Percentiles rank a stretch among this genome's conserved stretches.
Evolutionary conservation across 30 jellyfish, hydroid and myxozoan species (phyloP).

Genomic region (Clytia hemisphaerica): DNA sequence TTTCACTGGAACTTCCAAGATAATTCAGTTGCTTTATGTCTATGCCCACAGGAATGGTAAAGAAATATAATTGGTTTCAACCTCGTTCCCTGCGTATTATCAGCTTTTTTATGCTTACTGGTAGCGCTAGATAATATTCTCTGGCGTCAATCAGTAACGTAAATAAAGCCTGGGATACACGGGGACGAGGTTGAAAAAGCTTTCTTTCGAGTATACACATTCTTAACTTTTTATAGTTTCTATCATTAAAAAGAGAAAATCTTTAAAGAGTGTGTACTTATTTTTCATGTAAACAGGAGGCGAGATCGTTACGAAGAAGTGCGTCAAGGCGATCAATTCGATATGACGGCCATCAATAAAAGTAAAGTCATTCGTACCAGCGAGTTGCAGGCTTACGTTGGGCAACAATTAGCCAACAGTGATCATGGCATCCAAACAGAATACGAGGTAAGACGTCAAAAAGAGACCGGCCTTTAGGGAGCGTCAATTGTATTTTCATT

Average conservation of each 20-base stretch:
- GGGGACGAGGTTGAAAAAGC: too few relatives aligned
- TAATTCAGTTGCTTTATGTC: too few relatives aligned
- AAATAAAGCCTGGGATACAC: too few relatives aligned
- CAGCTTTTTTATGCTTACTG: too few relatives aligned
- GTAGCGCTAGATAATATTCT: too few relatives aligned
- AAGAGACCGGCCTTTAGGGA: too few relatives aligned
- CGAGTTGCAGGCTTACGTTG: slow-evolving; percentile 54
- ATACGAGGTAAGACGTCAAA: slow-evolving; percentile 88
- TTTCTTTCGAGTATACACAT: too few relatives aligned
- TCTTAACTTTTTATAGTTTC: background rate
- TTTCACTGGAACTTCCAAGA: too few relatives aligned
- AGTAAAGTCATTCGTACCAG: slow-evolving; percentile 61
- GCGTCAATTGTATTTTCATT: background rate
- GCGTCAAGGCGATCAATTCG: slow-evolving; percentile 51
- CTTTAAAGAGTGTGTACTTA: background rate
- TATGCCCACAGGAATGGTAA: too few relatives aligned
- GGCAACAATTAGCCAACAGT: slow-evolving; percentile 88
- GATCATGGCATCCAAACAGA: slow-evolving; percentile 96
- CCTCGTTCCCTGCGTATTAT: too few relatives aligned
- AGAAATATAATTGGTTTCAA: too few relatives aligned
- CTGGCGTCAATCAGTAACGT: too few relatives aligned
- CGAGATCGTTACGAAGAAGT: slow-evolving; percentile 57
- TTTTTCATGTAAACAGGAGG: slow-evolving; percentile 1
- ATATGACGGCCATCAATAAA: slow-evolving; percentile 44
- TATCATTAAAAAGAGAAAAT: background rate